Base-by-base conservation (phyloP, 2,888 invertebrate species). In the Apodemia zela region DNA sequence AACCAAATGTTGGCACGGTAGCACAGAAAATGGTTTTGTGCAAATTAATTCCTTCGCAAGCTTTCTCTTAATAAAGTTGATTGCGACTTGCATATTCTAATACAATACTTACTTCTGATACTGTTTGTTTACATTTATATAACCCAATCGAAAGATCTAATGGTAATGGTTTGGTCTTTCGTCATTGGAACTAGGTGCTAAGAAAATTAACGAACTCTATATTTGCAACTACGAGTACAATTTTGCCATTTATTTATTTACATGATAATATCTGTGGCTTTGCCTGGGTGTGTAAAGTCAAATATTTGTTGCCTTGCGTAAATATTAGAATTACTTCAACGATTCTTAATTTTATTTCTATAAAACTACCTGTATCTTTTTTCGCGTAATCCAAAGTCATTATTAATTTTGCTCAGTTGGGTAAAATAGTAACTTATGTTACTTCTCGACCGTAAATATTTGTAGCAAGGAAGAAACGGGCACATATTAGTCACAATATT, bases 41-140 rank as follows among this genome's bases (percentile, higher is more conserved):
- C 54, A 57, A 57, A 57, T 57, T 57, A 57, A 25, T 57, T 57
- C 15, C 29, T 29, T 25, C 13, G 25, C 54, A 29, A 57, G 54
- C 54, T 57, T 57, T 57, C 54, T 25, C 54, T 57, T 29, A 15
- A 57, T 57, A 29, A 47, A 57, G 25, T 57, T 57, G 29, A 57
- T 57, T 25, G 54, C 54, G 25, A 57, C 25, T 57, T 57, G 54
- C 54, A 57, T 57, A 57, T 29, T 25, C 25, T 57, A 57, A 25
- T 15, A 57, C 29, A 57, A 57, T 57, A 25, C 54, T 54, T 54
- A 21, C 54, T 57, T 57, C 15, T 54, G 8, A 57, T 29, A 57
- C 54, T 57, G 25, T 54, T 54, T 54, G 17, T 47, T 42, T 42
- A 42, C 42, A 57, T 57, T 57, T 57, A 57, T 57, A 29, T 57